phyloP scores from a whole-genome alignment of 53 echinoderm and acorn worm genomes.

The Mesocentrotus franciscanus region DNA sequence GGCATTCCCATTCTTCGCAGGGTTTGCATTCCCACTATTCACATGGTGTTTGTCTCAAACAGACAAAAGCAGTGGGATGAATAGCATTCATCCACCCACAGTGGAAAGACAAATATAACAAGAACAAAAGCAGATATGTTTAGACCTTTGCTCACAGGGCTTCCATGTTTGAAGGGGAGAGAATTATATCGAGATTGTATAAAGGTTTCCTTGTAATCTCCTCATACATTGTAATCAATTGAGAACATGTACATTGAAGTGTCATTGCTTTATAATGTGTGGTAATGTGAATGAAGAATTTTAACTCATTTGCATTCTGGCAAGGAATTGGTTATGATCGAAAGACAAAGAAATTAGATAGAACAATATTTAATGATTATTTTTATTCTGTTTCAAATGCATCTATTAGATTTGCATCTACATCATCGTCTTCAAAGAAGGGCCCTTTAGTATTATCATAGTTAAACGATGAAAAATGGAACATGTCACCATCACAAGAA shows the following conservation, averaged over 20 bases:
- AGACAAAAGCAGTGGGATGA: neutral
- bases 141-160: neutral
- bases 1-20: neutral
- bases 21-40: neutral
- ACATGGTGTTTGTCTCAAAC: neutral
- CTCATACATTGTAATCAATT: neutral
- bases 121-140: neutral
- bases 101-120: neutral
- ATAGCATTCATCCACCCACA: constrained; percentile 9
- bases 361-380: no score
- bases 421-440: no score
- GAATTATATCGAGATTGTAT: neutral
- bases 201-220: neutral
- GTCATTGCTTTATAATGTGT: neutral
- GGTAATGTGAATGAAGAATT: neutral
- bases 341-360: no score
- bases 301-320: no score
- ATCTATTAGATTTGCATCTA: no score
- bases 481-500: no score
- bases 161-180: neutral
- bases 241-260: neutral
- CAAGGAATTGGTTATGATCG: no score
- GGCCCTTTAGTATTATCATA: no score
- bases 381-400: no score
- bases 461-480: no score